phyloP scores from a whole-genome alignment of 1,140 invertebrate genomes.

The Caerostris darwini region DNA sequence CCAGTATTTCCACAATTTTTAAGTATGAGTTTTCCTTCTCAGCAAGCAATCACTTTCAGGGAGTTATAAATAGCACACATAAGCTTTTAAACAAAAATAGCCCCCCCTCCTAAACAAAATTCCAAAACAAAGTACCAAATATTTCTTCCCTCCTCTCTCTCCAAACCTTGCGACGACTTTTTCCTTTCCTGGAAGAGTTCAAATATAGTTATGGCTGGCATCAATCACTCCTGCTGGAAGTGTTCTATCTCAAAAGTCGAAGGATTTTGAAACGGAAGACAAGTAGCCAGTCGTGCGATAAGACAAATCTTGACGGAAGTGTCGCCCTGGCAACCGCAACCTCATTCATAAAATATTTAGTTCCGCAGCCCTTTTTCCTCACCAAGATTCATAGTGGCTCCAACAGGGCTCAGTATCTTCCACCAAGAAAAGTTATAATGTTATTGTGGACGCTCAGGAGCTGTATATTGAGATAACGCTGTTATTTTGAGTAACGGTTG shows the following conservation, averaged over 20 bases:
- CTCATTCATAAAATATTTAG: conserved; percentile 67
- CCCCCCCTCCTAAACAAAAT: background rate
- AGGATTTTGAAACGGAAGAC: conserved; percentile 51
- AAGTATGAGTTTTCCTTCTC: too few relatives aligned
- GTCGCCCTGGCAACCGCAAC: conserved; percentile 41
- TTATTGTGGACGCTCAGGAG: background rate
- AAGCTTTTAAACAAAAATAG: too few relatives aligned
- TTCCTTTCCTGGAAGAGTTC: background rate
- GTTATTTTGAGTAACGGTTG: conserved; percentile 8
- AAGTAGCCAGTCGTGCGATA: conserved; percentile 44
- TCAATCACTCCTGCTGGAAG: conserved; percentile 16
- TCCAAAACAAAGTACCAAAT: background rate
- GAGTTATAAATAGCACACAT: too few relatives aligned
- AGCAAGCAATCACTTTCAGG: too few relatives aligned
- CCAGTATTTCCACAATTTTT: too few relatives aligned
- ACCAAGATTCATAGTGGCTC: background rate
- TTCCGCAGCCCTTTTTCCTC: background rate
- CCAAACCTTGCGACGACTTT: background rate
- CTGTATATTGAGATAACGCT: background rate
- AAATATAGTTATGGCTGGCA: conserved; percentile 29
- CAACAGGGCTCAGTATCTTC: background rate
- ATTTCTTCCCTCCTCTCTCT: background rate
- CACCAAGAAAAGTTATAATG: conserved; percentile 9
- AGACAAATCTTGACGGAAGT: conserved; percentile 39
- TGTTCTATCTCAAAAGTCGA: conserved; percentile 9